These are phyloP conservation scores for Eulacestoma nigropectus DNA, from an alignment of 2,113 vertebrate genomes.

Conservation along the genomic window DNA sequence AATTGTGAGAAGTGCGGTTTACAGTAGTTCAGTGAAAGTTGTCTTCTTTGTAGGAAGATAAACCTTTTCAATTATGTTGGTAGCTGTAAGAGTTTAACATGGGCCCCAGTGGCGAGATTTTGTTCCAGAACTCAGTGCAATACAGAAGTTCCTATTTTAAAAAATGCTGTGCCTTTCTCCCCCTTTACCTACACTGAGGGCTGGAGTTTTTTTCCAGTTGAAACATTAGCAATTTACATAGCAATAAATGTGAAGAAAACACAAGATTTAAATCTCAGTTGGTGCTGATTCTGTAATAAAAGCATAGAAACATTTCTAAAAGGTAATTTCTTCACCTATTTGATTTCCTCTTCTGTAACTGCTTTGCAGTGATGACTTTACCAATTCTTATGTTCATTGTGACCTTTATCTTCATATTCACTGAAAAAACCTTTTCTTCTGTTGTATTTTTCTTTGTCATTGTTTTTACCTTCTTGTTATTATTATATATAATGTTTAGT, in stretches of 20 bases:
- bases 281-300: background rate
- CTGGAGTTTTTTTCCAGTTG: background rate
- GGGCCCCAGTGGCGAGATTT: background rate
- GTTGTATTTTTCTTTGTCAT: background rate
- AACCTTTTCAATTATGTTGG: slow-evolving; percentile 43
- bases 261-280: background rate
- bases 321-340: background rate
- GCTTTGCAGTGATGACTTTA: background rate
- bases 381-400: background rate
- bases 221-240: background rate
- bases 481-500: background rate
- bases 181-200: background rate
- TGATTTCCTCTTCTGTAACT: background rate
- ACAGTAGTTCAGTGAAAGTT: background rate
- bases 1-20: background rate
- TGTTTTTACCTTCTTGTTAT: background rate
- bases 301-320: background rate
- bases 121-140: background rate
- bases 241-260: background rate
- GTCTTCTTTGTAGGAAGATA: slow-evolving; percentile 16
- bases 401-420: background rate
- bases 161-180: background rate
- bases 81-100: background rate
- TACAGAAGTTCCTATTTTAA: background rate
- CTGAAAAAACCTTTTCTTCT: background rate